Evolutionary conservation across 2,113 vertebrate genomes (phyloP).

Genomic region (Antechinus stuartii): DNA sequence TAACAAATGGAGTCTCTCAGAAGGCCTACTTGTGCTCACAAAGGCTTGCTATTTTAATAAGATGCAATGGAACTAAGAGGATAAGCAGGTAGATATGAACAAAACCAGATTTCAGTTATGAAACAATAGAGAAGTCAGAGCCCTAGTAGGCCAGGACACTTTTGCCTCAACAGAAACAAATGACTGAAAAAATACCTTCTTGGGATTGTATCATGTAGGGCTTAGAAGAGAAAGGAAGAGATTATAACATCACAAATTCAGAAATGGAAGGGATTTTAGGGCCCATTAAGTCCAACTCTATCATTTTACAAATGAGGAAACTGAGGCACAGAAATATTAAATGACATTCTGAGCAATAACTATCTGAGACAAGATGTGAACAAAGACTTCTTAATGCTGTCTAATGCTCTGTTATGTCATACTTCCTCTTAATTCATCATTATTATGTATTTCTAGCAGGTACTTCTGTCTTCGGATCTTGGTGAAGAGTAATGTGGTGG

Average conservation of each 20-base stretch:
- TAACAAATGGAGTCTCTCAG: background rate
- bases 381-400: background rate
- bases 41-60: background rate
- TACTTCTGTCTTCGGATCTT: background rate
- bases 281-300: background rate
- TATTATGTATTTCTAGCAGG: background rate
- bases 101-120: background rate
- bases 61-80: background rate
- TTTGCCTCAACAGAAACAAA: background rate
- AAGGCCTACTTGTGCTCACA: background rate
- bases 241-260: background rate
- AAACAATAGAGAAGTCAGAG: background rate
- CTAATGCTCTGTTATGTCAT: background rate
- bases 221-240: background rate
- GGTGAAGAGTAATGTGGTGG: background rate
- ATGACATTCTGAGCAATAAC: background rate
- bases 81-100: background rate
- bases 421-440: background rate
- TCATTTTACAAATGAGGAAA: background rate
- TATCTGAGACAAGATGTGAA: background rate
- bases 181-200: background rate
- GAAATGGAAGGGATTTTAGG: background rate
- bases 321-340: background rate
- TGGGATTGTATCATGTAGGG: too few species aligned
- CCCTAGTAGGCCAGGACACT: background rate